These are phyloP conservation scores for Henricia sp. DNA, from an alignment of 53 echinoderm and acorn worm genomes.

Conservation along the genomic window DNA sequence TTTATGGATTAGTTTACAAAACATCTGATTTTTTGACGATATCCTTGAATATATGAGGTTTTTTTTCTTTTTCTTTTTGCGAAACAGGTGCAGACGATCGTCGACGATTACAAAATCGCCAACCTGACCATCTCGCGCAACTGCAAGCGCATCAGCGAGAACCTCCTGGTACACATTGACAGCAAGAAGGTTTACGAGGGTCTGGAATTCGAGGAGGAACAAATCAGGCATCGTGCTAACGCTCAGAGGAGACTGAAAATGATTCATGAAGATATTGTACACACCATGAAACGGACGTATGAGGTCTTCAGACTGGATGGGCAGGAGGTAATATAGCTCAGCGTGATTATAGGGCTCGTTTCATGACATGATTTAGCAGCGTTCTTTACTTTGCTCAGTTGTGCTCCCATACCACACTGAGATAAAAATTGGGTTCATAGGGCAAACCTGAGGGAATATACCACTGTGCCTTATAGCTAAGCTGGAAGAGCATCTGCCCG, in stretches of 20 bases:
- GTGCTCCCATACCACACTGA: no score
- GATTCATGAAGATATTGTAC: slow-evolving; percentile 94
- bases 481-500: no score
- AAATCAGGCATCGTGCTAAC: slow-evolving; percentile 86
- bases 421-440: no score
- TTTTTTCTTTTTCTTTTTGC: no score
- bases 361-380: no score
- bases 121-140: slow-evolving; percentile 96
- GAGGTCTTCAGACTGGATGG: slow-evolving; percentile 98
- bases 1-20: neutral
- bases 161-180: slow-evolving; percentile 88
- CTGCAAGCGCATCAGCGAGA: slow-evolving; percentile 99
- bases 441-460: no score
- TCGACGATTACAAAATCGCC: slow-evolving; percentile 99
- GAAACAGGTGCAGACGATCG: slow-evolving; percentile 86
- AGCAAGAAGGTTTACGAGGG: slow-evolving; percentile 96
- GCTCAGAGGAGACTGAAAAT: slow-evolving; percentile 84
- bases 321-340: slow-evolving; percentile 89
- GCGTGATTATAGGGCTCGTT: no score
- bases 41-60: no score
- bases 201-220: slow-evolving; percentile 98
- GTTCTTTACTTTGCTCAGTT: no score
- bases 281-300: slow-evolving; percentile 92
- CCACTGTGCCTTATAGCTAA: no score
- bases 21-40: no score